Evolutionary conservation across 2,888 invertebrate genomes (phyloP).

Genomic region (Phortica magna): DNA sequence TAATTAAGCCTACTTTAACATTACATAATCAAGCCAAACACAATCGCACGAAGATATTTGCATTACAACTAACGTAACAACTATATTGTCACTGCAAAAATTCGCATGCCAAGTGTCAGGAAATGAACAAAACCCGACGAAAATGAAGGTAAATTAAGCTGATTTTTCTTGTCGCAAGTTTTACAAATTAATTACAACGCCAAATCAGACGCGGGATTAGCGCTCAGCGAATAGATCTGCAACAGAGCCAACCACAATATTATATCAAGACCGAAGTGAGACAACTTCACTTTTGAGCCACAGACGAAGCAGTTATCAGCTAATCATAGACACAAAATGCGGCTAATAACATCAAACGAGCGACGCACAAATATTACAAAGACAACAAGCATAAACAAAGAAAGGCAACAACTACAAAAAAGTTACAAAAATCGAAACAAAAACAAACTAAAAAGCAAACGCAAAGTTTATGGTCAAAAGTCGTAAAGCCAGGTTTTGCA

Average conservation of each 20-base stretch:
- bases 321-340: constrained; percentile 18
- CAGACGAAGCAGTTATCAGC: neutral
- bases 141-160: constrained; percentile 11
- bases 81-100: neutral
- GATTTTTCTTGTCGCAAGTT: constrained; percentile 3
- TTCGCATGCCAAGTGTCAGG: constrained; percentile 21
- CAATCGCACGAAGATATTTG: neutral
- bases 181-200: constrained; percentile 24
- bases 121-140: constrained; percentile 4
- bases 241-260: neutral
- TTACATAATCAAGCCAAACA: neutral
- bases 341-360: constrained; percentile 23
- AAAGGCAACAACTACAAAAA: neutral
- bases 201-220: constrained; percentile 17
- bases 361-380: constrained; percentile 42
- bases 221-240: constrained; percentile 13
- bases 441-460: constrained; percentile 34
- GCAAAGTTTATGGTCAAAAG: constrained; percentile 57
- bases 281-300: neutral
- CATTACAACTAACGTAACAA: neutral
- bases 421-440: neutral
- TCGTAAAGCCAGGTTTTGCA: constrained; percentile 2
- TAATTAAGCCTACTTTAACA: neutral
- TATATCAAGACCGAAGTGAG: neutral
- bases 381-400: neutral